Evolutionary conservation across 2,888 invertebrate genomes (phyloP).

Genomic region (Ischnus inquisitorius): DNA sequence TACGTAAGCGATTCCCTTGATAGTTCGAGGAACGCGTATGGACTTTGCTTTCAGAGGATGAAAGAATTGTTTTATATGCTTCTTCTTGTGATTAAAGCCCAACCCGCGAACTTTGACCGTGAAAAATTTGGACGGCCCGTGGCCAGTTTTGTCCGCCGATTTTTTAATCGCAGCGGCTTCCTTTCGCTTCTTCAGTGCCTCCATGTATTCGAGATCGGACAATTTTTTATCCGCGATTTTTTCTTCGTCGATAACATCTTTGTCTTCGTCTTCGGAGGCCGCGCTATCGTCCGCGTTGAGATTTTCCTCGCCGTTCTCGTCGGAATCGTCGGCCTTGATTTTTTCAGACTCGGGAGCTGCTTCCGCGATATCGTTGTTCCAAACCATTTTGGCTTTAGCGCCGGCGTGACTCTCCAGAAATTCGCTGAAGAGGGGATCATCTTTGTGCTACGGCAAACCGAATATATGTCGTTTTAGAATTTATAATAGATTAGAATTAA

Average conservation of each 20-base stretch:
- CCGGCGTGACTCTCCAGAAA: constrained; percentile 93
- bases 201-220: constrained; percentile 94
- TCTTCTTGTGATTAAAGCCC: constrained; percentile 92
- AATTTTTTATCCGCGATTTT: constrained; percentile 91
- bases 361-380: constrained; percentile 87
- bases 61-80: constrained; percentile 94
- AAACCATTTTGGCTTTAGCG: constrained; percentile 83
- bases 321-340: constrained; percentile 36
- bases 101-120: constrained; percentile 92
- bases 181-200: constrained; percentile 87
- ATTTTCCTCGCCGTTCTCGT: constrained; percentile 67
- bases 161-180: constrained; percentile 78
- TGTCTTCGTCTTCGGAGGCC: constrained; percentile 73
- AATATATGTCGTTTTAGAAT: background rate
- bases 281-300: constrained; percentile 76
- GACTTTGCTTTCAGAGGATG: constrained; percentile 92
- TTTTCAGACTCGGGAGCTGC: constrained; percentile 77
- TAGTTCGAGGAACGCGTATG: constrained; percentile 91
- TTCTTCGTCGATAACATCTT: constrained; percentile 78
- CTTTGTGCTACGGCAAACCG: constrained; percentile 88
- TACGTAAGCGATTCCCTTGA: constrained; percentile 95
- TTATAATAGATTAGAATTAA: no score
- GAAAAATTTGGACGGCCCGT: constrained; percentile 84
- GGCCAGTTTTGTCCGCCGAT: constrained; percentile 77
- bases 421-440: constrained; percentile 95